Percentiles rank a stretch among this genome's conserved stretches.
Evolutionary conservation across 2,113 vertebrate species (phyloP).

Genomic region (Nyctereutes procyonoides): DNA sequence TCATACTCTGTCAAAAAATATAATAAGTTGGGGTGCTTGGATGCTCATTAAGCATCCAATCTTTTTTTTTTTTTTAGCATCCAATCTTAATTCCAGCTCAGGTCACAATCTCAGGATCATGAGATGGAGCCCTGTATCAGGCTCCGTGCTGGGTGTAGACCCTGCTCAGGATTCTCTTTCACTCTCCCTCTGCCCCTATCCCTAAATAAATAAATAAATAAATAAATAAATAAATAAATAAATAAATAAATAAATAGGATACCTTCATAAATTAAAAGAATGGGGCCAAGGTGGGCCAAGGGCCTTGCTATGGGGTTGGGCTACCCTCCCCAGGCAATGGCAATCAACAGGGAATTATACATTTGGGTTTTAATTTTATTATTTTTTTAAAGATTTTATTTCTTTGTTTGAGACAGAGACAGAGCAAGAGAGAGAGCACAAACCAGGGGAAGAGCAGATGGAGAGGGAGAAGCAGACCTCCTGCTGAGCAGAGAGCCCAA

Average conservation of each 20-base stretch:
- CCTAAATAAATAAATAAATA: background rate
- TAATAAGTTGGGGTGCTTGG: background rate
- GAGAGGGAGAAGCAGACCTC: no score
- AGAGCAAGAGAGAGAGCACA: no score
- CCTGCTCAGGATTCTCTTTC: background rate
- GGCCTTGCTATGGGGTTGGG: background rate
- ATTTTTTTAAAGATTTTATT: no score
- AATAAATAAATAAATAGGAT: background rate
- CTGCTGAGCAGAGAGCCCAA: no score
- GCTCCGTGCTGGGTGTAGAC: background rate
- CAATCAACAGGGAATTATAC: background rate
- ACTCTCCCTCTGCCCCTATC: background rate
- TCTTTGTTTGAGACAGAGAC: no score
- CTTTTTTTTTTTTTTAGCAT: no score
- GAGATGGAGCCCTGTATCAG: background rate
- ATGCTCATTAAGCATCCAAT: background rate
- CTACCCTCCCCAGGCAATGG: background rate
- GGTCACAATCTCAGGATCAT: background rate
- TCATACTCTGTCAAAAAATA: background rate
- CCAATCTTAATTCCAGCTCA: background rate
- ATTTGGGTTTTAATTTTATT: background rate
- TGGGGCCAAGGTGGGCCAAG: no score
- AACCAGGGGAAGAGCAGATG: no score
- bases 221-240: background rate
- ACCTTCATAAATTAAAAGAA: background rate